These are phyloP conservation scores for Apteryx mantelli DNA, from an alignment of 2,113 vertebrate species.

Conservation along the genomic window DNA sequence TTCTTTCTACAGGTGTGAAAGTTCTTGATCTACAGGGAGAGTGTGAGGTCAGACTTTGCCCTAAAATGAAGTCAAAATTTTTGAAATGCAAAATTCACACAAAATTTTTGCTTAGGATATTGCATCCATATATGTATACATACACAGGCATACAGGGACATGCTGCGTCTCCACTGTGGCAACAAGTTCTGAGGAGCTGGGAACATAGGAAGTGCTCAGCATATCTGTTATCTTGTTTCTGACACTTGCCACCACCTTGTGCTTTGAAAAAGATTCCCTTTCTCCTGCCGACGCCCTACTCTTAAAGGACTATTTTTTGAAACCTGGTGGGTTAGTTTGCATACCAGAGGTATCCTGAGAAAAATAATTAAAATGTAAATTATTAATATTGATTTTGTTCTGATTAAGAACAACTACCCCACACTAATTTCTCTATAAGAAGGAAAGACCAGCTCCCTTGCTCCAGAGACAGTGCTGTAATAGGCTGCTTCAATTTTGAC, in stretches of 20 bases:
- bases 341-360: background rate
- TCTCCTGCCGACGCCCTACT: background rate
- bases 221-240: background rate
- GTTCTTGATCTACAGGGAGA: background rate
- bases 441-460: background rate
- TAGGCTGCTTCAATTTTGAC: background rate
- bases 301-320: background rate
- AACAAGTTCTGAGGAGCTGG: background rate
- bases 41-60: background rate
- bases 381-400: background rate
- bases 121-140: accelerated
- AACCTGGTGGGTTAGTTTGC: background rate
- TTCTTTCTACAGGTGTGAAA: background rate
- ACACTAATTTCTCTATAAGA: background rate
- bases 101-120: background rate
- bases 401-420: background rate
- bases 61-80: background rate
- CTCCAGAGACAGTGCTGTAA: background rate
- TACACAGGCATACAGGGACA: background rate
- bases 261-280: background rate
- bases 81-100: background rate
- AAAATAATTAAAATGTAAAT: background rate
- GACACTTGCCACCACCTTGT: background rate
- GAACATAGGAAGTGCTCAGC: background rate
- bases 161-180: background rate